Base-by-base conservation (phyloP, 2,797 vertebrate genomes). In the Epinephelus malabaricus region DNA sequence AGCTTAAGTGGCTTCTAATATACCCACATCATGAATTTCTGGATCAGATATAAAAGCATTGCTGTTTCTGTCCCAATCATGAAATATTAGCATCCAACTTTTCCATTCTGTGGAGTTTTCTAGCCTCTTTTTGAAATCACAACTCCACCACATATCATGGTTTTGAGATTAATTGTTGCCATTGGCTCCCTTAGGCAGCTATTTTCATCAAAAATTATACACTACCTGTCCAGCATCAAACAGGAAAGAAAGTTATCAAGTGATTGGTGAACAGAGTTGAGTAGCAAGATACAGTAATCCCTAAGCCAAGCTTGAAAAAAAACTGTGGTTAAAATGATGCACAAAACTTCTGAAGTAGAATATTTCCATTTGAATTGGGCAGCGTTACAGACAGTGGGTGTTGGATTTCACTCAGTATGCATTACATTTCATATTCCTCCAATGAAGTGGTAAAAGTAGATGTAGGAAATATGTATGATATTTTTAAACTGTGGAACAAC, bases 341-440 rank as follows among this genome's bases (percentile, higher is more conserved):
- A 53, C 2, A 38, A 61, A 2, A 30, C 15, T 47, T 55, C 40
- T 0, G 23, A 14, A 18, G 14, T 11, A 46, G 6, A 12, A 59
- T 47, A 62, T 58, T 61, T 69, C 11, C 13, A 63, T 63, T 45
- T 50, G 19, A 80, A 65, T 40, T 30, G 13, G 59, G 19, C 27
- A 43, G n/a, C 21, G 30, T 34, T 10, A 21, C 12, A 58, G 50
- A 54, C 17, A 40, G 23, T 55, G 43, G 34, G 19, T 71, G 38
- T 55, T 71, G 21, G 2, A 63, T 69, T 75, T 68, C 21, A 18
- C 25, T 60, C 23, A 78, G 50, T 38, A 73, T 63, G 60, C 38
- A 73, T 63, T 69, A 45, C 11, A 77, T 77, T 74, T 72, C 14
- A 50, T 63, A 72, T 72, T 69, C 18, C 18, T 58, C 80, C 54